phyloP scores from a whole-genome alignment of 2,797 vertebrate species.

The Gambelia wislizenii region DNA sequence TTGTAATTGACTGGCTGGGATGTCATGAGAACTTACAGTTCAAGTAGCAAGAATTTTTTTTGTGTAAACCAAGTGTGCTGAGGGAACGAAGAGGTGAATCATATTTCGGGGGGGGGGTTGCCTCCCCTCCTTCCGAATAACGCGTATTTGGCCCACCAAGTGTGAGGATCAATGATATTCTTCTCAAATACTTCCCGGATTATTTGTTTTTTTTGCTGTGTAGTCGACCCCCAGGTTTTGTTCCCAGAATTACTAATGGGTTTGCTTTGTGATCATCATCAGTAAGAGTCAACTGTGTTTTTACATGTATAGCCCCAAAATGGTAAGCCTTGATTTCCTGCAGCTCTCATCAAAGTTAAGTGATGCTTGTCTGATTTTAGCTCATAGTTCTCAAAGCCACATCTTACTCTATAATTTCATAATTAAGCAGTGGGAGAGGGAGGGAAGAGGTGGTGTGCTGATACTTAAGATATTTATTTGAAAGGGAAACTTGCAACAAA shows the following conservation, averaged over 20 bases:
- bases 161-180: constrained; percentile 24
- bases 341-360: not conserved
- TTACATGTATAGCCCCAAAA: constrained; percentile 1
- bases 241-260: constrained; percentile 28
- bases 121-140: too few relatives aligned
- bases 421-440: not conserved
- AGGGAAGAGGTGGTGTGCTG: not conserved
- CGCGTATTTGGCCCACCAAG: too few relatives aligned
- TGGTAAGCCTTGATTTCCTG: not conserved
- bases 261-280: constrained; percentile 13
- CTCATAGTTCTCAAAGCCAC: not conserved
- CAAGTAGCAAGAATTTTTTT: not conserved
- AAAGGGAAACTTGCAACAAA: not conserved
- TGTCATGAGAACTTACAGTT: not conserved
- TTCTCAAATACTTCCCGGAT: constrained; percentile 21
- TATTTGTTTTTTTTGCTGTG: constrained; percentile 40
- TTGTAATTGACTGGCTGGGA: not conserved
- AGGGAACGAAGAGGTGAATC: too few relatives aligned
- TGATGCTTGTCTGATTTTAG: not conserved
- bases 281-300: constrained; percentile 19
- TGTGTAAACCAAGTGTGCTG: not conserved
- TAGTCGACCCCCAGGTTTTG: constrained; percentile 33
- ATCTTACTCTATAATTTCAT: not conserved
- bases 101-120: too few relatives aligned
- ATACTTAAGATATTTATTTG: not conserved